Conservation (phyloP, 2,888 invertebrate genomes). For the Gastrophysa polygoni region DNA sequence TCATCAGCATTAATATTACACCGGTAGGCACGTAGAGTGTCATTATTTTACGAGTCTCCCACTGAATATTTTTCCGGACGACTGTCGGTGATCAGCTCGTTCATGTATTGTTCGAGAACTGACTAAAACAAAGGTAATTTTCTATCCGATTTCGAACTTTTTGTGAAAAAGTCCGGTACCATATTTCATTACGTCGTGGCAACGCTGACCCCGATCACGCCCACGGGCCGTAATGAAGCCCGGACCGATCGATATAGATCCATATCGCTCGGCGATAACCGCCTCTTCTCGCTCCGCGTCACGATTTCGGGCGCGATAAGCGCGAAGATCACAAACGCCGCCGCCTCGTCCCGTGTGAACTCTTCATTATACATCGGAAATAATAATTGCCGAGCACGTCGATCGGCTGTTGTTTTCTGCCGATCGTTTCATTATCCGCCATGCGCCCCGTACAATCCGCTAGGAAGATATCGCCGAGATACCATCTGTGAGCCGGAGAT, state of each 20-base stretch:
- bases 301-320: constrained; percentile 41
- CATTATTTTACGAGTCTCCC: too few species aligned
- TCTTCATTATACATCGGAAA: constrained; percentile 47
- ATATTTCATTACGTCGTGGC: too few species aligned
- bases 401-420: constrained; percentile 34
- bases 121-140: too few species aligned
- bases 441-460: not conserved
- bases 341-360: constrained; percentile 45
- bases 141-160: too few species aligned
- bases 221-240: too few species aligned
- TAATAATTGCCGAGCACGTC: constrained; percentile 43
- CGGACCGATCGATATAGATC: not conserved
- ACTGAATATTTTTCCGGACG: too few species aligned
- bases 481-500: constrained; percentile 17
- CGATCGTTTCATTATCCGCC: not conserved
- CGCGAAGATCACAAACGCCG: constrained; percentile 47
- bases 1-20: too few species aligned
- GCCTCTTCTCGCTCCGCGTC: constrained; percentile 40
- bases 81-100: too few species aligned
- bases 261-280: not conserved
- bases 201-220: too few species aligned
- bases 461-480: constrained; percentile 12
- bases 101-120: too few species aligned
- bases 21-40: too few species aligned
- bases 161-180: too few species aligned